A percentile compares a stretch with the other conserved stretches of the same genome.
Conservation (phyloP, 2,888 invertebrate species). For the Dryadula phaetusa region DNA sequence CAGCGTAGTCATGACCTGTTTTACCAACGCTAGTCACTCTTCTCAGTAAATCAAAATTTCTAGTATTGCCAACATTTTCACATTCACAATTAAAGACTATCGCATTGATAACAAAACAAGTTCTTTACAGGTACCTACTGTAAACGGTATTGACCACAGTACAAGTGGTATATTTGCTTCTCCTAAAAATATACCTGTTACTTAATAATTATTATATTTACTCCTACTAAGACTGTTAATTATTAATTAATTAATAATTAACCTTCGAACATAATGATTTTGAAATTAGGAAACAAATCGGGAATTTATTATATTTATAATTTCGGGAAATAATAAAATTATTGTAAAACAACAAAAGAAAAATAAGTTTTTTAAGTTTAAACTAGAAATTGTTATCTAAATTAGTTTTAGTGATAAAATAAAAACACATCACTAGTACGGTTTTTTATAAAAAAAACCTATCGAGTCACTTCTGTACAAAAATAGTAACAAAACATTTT, state of each 20-base stretch:
- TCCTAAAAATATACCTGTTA: too few relatives aligned
- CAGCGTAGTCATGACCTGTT: slow-evolving; percentile 19
- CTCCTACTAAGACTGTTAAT: too few relatives aligned
- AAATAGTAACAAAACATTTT: neutral
- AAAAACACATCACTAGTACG: neutral
- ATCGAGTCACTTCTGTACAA: neutral
- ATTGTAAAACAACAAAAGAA: too few relatives aligned
- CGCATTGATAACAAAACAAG: neutral
- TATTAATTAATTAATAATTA: too few relatives aligned
- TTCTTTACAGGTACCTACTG: neutral
- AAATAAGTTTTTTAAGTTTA: neutral
- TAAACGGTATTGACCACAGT: neutral
- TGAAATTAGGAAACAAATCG: too few relatives aligned
- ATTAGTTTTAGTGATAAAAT: neutral
- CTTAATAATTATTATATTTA: too few relatives aligned
- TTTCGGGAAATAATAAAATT: too few relatives aligned
- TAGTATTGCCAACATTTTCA: slow-evolving; percentile 7
- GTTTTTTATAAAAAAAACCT: neutral
- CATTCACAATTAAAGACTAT: neutral
- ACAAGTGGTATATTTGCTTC: too few relatives aligned
- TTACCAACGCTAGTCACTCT: neutral
- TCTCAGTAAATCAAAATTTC: slow-evolving; percentile 8
- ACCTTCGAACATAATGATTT: too few relatives aligned
- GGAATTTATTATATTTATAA: too few relatives aligned
- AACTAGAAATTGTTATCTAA: neutral